Conservation (phyloP, 92 coral and sea anemone species). For the Micromussa lordhowensis region DNA sequence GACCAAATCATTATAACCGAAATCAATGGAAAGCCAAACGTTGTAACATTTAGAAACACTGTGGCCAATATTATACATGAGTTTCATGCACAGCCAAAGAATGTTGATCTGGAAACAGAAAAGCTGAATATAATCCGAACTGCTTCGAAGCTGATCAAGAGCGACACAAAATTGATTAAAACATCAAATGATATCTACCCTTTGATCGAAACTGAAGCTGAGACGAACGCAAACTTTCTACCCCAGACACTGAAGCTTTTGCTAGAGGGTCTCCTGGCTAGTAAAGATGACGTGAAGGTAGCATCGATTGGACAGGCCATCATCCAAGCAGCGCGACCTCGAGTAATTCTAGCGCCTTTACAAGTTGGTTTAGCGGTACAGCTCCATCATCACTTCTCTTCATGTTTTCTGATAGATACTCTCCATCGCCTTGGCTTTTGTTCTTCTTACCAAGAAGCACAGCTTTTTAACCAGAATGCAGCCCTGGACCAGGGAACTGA, state of each 20-base stretch:
- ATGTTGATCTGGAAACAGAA: slow-evolving; percentile 22
- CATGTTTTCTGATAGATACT: slow-evolving; percentile 61
- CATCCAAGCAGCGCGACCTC: slow-evolving; percentile 64
- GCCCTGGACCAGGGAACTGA: too few species aligned
- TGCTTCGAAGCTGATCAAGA: not conserved
- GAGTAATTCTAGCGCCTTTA: slow-evolving; percentile 54
- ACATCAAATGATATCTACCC: not conserved
- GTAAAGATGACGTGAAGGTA: too few species aligned
- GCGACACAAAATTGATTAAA: too few species aligned
- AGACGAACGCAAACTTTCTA: not conserved
- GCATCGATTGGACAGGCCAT: slow-evolving; percentile 34
- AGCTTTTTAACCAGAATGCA: not conserved
- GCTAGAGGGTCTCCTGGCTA: too few species aligned
- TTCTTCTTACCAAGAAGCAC: slow-evolving; percentile 63
- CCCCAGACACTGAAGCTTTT: too few species aligned
- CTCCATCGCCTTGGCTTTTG: slow-evolving; percentile 61
- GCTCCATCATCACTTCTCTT: slow-evolving; percentile 63
- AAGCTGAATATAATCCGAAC: slow-evolving; percentile 32
- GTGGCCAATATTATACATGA: slow-evolving; percentile 45
- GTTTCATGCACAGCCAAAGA: slow-evolving; percentile 33
- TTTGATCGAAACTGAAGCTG: not conserved
- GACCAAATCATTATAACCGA: slow-evolving; percentile 50
- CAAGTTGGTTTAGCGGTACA: slow-evolving; percentile 70
- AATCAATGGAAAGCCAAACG: slow-evolving; percentile 53
- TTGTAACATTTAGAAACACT: slow-evolving; percentile 58